A percentile compares a stretch with the other conserved stretches of the same genome.
phyloP scores from a whole-genome alignment of 2,113 vertebrate species.

The Erythrolamprus reginae region DNA sequence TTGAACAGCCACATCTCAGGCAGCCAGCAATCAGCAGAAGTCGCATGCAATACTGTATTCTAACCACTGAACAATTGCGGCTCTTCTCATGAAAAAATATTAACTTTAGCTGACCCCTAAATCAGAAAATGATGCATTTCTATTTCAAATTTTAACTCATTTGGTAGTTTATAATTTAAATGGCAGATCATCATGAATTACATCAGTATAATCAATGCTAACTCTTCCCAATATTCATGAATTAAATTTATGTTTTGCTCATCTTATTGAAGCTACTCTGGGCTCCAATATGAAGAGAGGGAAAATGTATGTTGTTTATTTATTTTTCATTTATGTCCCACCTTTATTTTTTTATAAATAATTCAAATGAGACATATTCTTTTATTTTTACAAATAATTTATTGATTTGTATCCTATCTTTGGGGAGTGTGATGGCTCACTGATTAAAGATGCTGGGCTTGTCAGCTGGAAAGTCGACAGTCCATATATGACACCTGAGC shows the following conservation, averaged over 20 bases:
- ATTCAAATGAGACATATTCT: too few species aligned
- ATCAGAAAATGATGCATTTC: neutral
- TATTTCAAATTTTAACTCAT: neutral
- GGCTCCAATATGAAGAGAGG: neutral
- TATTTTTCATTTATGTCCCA: neutral
- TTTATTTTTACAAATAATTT: neutral
- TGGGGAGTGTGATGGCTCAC: too few species aligned
- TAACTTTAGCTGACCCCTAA: neutral
- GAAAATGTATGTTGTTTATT: neutral
- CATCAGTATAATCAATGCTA: neutral
- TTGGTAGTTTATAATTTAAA: neutral
- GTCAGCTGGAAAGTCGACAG: too few species aligned
- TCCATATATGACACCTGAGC: too few species aligned
- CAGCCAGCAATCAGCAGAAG: too few species aligned
- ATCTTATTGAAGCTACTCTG: neutral
- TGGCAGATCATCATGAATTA: neutral
- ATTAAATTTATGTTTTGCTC: neutral
- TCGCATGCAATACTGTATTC: too few species aligned
- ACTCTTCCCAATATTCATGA: neutral
- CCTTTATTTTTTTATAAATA: too few species aligned
- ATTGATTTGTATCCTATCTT: neutral
- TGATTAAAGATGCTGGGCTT: too few species aligned
- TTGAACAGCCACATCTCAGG: too few species aligned
- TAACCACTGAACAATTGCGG: too few species aligned
- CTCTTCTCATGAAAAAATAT: neutral